Evolutionary conservation across 2,113 vertebrate species (phyloP), one percentile per base, ranked within the genome.

Genomic region (Prunella himalayana): DNA sequence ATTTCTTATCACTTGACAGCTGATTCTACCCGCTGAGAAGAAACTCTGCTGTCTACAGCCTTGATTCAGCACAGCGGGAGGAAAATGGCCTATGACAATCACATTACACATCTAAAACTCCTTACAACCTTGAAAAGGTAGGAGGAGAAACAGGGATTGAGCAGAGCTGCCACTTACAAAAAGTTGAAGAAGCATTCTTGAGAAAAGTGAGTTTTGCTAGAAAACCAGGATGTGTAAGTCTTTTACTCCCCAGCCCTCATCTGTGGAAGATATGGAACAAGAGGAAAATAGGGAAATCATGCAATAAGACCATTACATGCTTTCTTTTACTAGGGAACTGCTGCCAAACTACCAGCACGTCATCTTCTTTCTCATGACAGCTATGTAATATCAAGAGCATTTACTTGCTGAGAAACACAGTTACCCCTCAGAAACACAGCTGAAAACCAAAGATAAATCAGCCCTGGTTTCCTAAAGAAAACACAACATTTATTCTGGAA

Each of bases 51-150:
- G 44, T 65, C 88, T 92, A n/a, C 64, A 93, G 88, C 41, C 76
- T 88, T 88, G 76, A 92, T 86, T 90, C 60, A 83, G 76, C 93
- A 86, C 82, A 95, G 94, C 51, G 0, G 93, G 92, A 88, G 49
- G n/a, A 88, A 94, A 95, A 90, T 23, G 80, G 88, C 76, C 86
- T 92, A 31, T 82, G 69, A 95, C 94, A 94, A 92, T 82, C 56
- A 28, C 69, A 60, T 64, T 66, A 60, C 20, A 84, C 69, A 93
- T 93, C 92, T 86, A 45, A 93, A 96, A 86, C 3, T 2, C 45
- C 61, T 92, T 39, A 49, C 44, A 88, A 20, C 56, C 27, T 47
- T 64, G 78, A 96, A 94, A 90, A 90, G 72, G 53, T 92, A 86
- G 95, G 92, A 90, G 88, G 94, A 75, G 65, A 86, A 86, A 63